Evolutionary conservation across 2,113 vertebrate species (phyloP).

Genomic region (Saccopteryx bilineata): DNA sequence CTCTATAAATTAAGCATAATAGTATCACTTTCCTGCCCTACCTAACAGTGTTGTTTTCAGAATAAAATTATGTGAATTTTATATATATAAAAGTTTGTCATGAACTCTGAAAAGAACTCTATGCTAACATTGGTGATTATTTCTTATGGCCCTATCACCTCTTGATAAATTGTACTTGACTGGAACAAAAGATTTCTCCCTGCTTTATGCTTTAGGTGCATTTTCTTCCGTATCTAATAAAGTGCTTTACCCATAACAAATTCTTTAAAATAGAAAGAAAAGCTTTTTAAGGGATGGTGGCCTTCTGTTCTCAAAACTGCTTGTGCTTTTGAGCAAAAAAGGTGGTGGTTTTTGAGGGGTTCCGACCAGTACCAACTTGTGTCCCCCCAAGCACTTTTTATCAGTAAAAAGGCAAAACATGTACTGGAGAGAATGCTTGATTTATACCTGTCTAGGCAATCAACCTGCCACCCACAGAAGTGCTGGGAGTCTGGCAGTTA

Average conservation of each 20-base stretch:
- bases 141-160: background rate
- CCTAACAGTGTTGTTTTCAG: constrained; percentile 3
- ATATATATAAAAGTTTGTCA: background rate
- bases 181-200: background rate
- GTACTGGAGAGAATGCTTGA: constrained; percentile 65
- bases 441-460: constrained; percentile 82
- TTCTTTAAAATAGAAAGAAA: background rate
- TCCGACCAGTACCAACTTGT: constrained; percentile 78
- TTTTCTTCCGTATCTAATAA: background rate
- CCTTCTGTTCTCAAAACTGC: constrained; percentile 69
- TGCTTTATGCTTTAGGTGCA: background rate
- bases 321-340: constrained; percentile 62
- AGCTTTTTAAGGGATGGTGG: constrained; percentile 26
- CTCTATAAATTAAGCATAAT: background rate
- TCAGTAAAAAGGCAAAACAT: constrained; percentile 74
- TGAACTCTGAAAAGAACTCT: constrained; percentile 38
- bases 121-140: background rate
- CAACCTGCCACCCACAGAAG: constrained; percentile 80
- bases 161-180: background rate
- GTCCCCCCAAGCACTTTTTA: constrained; percentile 76
- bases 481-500: constrained; percentile 73
- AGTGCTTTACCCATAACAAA: background rate
- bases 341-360: constrained; percentile 66
- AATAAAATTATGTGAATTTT: constrained; percentile 33
- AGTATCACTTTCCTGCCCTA: background rate